Percentiles rank a stretch among this genome's conserved stretches.
phyloP scores from a whole-genome alignment of 1,140 invertebrate genomes.

The Chironomus striatipennis region DNA sequence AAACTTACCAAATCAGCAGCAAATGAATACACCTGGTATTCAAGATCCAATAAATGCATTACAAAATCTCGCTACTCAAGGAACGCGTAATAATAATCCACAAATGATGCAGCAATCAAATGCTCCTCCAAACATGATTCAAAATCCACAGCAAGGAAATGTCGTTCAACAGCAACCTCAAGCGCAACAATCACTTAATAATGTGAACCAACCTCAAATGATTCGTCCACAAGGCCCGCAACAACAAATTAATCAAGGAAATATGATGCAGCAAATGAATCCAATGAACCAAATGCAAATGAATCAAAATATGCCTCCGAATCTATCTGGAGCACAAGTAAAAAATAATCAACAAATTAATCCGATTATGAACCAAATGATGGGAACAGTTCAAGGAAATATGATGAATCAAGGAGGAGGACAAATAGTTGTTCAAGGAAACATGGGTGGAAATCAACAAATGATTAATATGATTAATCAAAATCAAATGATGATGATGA shows the following conservation, averaged over 20 bases:
- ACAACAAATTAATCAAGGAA: constrained; percentile 27
- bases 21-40: constrained; percentile 28
- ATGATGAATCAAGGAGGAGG: not conserved
- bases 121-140: constrained; percentile 40
- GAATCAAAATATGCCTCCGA: not conserved
- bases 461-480: constrained; percentile 39
- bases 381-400: not conserved
- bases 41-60: constrained; percentile 80
- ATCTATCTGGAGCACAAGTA: not conserved
- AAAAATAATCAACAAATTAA: not conserved
- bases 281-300: constrained; percentile 32
- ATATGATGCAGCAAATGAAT: constrained; percentile 29
- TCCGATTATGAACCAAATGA: not conserved
- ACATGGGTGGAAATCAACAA: constrained; percentile 26
- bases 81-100: constrained; percentile 45
- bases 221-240: constrained; percentile 38
- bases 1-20: constrained; percentile 13
- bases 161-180: constrained; percentile 27
- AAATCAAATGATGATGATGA: constrained; percentile 24
- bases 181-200: constrained; percentile 32
- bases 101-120: constrained; percentile 46
- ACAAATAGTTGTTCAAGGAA: not conserved
- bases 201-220: constrained; percentile 31
- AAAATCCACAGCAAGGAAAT: constrained; percentile 39
- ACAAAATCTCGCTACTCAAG: constrained; percentile 74